Percentiles rank a stretch among this genome's conserved stretches.
Evolutionary conservation across 2,113 vertebrate genomes (phyloP).

Genomic region (Hippocampus abdominalis): DNA sequence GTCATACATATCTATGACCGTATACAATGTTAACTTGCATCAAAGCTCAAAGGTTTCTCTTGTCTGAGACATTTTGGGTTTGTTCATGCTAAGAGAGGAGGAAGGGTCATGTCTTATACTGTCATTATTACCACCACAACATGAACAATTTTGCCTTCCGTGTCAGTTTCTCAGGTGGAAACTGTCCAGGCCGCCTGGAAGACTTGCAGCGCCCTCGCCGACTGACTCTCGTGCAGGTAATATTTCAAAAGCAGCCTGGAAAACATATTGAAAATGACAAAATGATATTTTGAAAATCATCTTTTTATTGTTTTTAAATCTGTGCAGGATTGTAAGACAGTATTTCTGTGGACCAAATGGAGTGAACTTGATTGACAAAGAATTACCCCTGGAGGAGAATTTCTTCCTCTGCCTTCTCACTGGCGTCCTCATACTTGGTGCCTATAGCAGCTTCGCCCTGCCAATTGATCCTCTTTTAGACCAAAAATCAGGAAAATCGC

Average conservation of each 20-base stretch:
- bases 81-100: not conserved
- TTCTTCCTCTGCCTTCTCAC: constrained; percentile 13
- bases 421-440: constrained; percentile 30
- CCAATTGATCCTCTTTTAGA: constrained; percentile 10
- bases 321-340: constrained; percentile 27
- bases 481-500: constrained; percentile 28
- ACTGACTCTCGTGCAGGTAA: constrained; percentile 43
- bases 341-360: constrained; percentile 42
- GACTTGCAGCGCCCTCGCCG: constrained; percentile 8
- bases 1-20: not conserved
- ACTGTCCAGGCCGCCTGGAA: constrained; percentile 35
- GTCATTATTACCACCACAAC: not conserved
- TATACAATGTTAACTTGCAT: not conserved
- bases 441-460: constrained; percentile 18
- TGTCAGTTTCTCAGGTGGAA: constrained; percentile 29
- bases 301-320: not conserved
- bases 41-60: not conserved
- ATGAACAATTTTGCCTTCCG: not conserved
- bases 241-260: constrained; percentile 5
- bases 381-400: constrained; percentile 31
- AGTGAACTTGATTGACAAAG: constrained; percentile 28
- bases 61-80: not conserved
- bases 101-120: not conserved
- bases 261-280: constrained; percentile 4
- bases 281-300: not conserved